Evolutionary conservation across 2,888 invertebrate species (phyloP), one percentile per base, ranked within the genome.

Genomic region (Epistrophella euchroma): DNA sequence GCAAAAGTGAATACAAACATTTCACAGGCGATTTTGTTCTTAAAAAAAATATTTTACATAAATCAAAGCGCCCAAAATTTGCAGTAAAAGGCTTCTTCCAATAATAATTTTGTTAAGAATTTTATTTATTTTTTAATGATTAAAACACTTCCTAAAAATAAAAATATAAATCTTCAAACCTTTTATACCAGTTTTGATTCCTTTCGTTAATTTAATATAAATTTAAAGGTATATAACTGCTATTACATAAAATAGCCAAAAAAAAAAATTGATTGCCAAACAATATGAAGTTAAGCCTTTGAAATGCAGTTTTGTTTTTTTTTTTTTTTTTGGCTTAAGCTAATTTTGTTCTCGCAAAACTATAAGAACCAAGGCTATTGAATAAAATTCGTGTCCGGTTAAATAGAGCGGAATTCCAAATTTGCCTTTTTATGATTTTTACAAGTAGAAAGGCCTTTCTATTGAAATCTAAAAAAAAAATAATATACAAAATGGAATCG

Each of bases 341-440:
- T 32, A 11, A 17, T 32, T 56, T 56, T 56, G 5, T 35, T 35
- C 35, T 17, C 4, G 1, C 9, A 55, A 32, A 32, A 11, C 28
- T 55, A 28, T 32, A 32, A 32, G 2, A 56, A 17, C 32, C 32
- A 32, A 32, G 2, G 10, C 32, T 13, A 56, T 56, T 56, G 56
- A 58, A 58, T 19, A 9, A 25, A 45, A 64, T 19, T 45, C 17
- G 35, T 13, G 35, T 25, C 62, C 52, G 71, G 28, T 64, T 64
- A 81, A 81, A 75, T 55, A 45, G 60, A 81, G 62, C 22, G 37
- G 19, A 70, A 60, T 68, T 15, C 60, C 17, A 10, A 73, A 68
- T 50, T 37, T 19, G 50, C 45, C 45, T 17, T 52, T 58, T 25
- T 6, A 52, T 2, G n/a, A 1, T 13, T 40, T n/a, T 15, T n/a